Evolutionary conservation across 1,140 invertebrate species (phyloP).

Genomic region (Drosophila rhopaloa): DNA sequence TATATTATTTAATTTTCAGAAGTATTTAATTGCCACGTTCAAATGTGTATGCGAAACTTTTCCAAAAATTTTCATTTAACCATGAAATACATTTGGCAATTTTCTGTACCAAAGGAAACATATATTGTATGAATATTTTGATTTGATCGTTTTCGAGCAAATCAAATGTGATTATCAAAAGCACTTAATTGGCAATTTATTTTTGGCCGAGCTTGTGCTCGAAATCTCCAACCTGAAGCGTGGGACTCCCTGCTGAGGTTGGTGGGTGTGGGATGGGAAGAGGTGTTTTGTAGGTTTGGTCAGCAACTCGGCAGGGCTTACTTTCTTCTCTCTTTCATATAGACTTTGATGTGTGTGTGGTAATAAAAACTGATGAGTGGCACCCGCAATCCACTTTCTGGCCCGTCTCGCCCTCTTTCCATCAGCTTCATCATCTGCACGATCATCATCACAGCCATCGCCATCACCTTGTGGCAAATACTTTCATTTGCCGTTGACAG

Average conservation of each 20-base stretch:
- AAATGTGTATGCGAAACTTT: background rate
- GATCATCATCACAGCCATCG: slow-evolving; percentile 5
- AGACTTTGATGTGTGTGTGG: slow-evolving; percentile 26
- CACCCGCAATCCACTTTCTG: slow-evolving; percentile 32
- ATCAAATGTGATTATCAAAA: slow-evolving; percentile 46
- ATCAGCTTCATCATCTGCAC: slow-evolving; percentile 7
- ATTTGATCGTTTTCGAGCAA: slow-evolving; percentile 13
- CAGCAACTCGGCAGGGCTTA: slow-evolving; percentile 23
- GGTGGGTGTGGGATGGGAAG: slow-evolving; percentile 10
- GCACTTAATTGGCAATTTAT: slow-evolving; percentile 50
- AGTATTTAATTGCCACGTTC: no score
- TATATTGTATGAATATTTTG: slow-evolving; percentile 4
- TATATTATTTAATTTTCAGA: no score
- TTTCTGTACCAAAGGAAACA: slow-evolving; percentile 12
- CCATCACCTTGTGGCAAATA: slow-evolving; percentile 29
- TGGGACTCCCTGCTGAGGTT: slow-evolving; percentile 29
- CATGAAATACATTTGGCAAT: slow-evolving; percentile 16
- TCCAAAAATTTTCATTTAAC: slow-evolving; percentile 5
- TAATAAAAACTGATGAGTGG: slow-evolving; percentile 45
- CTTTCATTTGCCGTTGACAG: slow-evolving; percentile 52
- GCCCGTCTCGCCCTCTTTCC: slow-evolving; percentile 22
- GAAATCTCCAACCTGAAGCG: slow-evolving; percentile 41
- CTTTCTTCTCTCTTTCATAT: slow-evolving; percentile 49
- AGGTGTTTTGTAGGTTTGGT: background rate
- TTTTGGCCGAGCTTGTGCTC: slow-evolving; percentile 35